Percentiles rank a stretch among this genome's conserved stretches.
These are phyloP conservation scores for Disparrhopalites patrizii DNA, from an alignment of 2,888 invertebrate genomes.

Conservation along the genomic window DNA sequence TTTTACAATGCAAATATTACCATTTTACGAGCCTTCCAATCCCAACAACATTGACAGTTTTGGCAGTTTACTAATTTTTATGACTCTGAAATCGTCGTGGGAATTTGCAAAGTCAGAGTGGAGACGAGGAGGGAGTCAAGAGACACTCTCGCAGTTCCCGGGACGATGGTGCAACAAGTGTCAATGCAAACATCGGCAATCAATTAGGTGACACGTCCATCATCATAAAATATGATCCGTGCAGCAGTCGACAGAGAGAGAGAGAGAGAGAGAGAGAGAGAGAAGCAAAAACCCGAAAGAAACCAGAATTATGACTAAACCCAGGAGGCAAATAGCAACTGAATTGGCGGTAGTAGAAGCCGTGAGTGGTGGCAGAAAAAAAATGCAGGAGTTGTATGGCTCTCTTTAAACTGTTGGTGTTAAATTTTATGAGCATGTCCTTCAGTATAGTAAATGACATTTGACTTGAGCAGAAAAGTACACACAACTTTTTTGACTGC, in stretches of 20 bases:
- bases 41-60: neutral
- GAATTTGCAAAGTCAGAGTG: neutral
- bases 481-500: no score
- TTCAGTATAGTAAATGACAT: conserved; percentile 2
- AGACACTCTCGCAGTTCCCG: neutral
- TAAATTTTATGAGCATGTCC: conserved; percentile 8
- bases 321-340: conserved; percentile 11
- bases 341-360: no score
- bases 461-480: neutral
- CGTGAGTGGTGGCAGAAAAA: neutral
- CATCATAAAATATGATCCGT: conserved; percentile 10
- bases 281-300: neutral
- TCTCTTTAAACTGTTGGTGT: conserved; percentile 2
- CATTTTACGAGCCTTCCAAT: neutral
- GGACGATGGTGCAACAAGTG: no score
- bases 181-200: neutral
- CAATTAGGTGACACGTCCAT: conserved; percentile 8
- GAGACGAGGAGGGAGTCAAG: neutral
- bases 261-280: no score
- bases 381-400: no score
- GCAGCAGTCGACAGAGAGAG: no score
- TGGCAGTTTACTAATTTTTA: conserved; percentile 3
- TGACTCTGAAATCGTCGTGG: conserved; percentile 1
- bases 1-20: neutral
- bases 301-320: conserved; percentile 9